phyloP scores from a whole-genome alignment of 2,888 invertebrate species.

The Pristionchus arcanus region DNA sequence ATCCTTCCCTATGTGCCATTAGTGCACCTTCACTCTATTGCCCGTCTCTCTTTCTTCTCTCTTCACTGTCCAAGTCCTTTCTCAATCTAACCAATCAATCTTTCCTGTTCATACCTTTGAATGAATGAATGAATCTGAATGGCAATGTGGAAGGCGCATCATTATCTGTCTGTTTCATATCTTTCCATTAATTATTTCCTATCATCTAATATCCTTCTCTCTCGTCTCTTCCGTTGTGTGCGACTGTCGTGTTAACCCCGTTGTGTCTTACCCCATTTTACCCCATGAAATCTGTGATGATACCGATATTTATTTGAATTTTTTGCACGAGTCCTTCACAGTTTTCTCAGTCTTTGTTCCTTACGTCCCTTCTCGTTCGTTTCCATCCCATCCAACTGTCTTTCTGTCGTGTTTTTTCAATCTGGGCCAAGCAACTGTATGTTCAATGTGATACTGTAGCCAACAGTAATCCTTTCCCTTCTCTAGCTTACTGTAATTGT shows the following conservation, averaged over 20 bases:
- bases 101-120: neutral
- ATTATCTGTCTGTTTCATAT: neutral
- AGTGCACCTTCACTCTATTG: neutral
- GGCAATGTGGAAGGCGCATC: neutral
- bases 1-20: no score
- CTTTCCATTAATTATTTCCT: neutral
- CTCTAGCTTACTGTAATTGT: constrained; percentile 38
- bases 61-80: constrained; percentile 30
- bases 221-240: neutral
- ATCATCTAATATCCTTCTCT: neutral
- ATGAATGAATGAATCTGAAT: neutral
- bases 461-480: neutral
- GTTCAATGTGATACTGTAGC: neutral
- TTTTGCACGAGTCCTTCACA: neutral
- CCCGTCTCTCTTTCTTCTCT: neutral
- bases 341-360: neutral
- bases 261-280: neutral
- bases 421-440: neutral
- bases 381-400: neutral
- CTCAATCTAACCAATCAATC: neutral
- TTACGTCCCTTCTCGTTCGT: neutral
- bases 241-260: neutral
- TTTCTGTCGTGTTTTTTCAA: neutral
- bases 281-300: neutral
- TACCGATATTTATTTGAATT: neutral